A percentile compares a stretch with the other conserved stretches of the same genome.
Conservation (phyloP, 2,797 vertebrate genomes). For the Acropternis orthonyx region DNA sequence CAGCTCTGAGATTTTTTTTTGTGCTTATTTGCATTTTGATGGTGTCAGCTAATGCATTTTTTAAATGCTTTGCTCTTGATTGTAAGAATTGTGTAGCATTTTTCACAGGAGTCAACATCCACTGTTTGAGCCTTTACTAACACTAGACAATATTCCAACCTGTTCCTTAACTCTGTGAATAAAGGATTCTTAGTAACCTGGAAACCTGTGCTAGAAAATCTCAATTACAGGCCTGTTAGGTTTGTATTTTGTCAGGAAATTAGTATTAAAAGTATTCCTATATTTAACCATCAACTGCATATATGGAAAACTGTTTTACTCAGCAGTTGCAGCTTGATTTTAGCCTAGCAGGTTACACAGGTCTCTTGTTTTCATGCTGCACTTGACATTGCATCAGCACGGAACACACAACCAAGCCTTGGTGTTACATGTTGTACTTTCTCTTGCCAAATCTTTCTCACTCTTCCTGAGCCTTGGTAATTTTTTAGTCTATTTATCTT, state of each 20-base stretch:
- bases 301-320: not conserved
- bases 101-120: constrained; percentile 18
- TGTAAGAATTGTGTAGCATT: constrained; percentile 3
- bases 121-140: constrained; percentile 48
- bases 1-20: constrained; percentile 65
- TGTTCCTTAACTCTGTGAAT: not conserved
- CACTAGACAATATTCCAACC: not conserved
- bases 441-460: not conserved
- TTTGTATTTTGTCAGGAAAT: constrained; percentile 3
- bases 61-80: constrained; percentile 61
- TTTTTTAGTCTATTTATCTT: not conserved
- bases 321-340: not conserved
- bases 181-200: not conserved
- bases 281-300: not conserved
- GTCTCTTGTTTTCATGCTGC: not conserved
- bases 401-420: not conserved
- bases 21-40: constrained; percentile 63
- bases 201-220: not conserved
- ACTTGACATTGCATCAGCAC: not conserved
- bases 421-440: not conserved
- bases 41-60: constrained; percentile 49
- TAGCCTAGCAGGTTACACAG: constrained; percentile 16
- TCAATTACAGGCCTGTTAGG: not conserved
- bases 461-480: not conserved
- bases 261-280: not conserved